Evolutionary conservation across 2,113 vertebrate genomes (phyloP), one percentile per base, ranked within the genome.

Genomic region (Gymnobelideus leadbeateri): DNA sequence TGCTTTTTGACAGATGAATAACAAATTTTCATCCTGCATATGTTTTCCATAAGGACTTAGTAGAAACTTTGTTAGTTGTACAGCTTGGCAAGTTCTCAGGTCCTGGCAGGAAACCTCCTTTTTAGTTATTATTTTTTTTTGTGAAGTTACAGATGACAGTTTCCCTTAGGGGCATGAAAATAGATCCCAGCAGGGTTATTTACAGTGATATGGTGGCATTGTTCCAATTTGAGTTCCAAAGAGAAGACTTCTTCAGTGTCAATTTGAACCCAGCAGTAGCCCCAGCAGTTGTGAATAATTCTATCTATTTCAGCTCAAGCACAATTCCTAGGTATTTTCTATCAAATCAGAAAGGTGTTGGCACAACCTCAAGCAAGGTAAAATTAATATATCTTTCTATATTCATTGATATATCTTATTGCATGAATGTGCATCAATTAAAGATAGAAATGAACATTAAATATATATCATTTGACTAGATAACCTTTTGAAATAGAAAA

Each of bases 121-220:
- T 94, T 57, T 92, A 49, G 31, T 96, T 95, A 31, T 94, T 61
- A 28, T n/a, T 28, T 57, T 97, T 96, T 96, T 46, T 68, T 25
- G 46, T 97, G 92, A 91, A 97, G 25, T 23, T 89, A 93, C 26
- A 97, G 96, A 95, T 92, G 91, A 96, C 93, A 55, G 11, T 57
- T 96, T 97, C 46, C 93, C 95, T 96, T 9, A 9, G 0, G 92
- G 95, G 23, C 49, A 95, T 94, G 89, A 93, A 92, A 96, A 89
- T 96, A 95, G 96, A 97, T 97, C 92, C 89, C 25, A 52, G 91
- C 51, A 3, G 16, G 55, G 31, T 68, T 98, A 98, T 97, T 89
- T 95, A 95, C 55, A 92, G 91, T 96, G 96, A 97, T 92, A 96
- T 0, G 7, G 68, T 92, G 89, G 47, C 92, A 95, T 23, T 4